Percentiles rank a stretch among this genome's conserved stretches.
phyloP scores from a whole-genome alignment of 2,113 vertebrate species.

The Clarias macrocephalus region DNA sequence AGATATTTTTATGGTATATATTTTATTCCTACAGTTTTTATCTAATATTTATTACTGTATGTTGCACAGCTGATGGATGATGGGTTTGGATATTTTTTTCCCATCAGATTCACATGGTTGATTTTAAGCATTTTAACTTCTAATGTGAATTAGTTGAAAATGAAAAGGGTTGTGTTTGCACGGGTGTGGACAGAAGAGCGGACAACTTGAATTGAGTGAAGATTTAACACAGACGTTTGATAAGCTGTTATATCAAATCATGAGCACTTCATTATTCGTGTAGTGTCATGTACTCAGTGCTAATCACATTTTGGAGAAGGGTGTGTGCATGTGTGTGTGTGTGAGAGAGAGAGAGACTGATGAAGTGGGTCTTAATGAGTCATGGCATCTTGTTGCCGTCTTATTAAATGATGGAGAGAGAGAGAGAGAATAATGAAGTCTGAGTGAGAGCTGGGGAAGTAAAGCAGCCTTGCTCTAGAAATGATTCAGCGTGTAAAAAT shows the following conservation, averaged over 20 bases:
- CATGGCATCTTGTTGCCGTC: background rate
- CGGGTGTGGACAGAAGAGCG: background rate
- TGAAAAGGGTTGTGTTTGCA: background rate
- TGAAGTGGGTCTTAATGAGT: background rate
- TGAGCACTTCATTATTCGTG: background rate
- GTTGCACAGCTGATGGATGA: background rate
- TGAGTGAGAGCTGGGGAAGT: background rate
- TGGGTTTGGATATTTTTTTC: background rate
- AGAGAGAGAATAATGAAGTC: background rate
- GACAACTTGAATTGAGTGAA: background rate
- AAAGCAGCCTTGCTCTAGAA: slow-evolving; percentile 35
- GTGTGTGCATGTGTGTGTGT: slow-evolving; percentile 1
- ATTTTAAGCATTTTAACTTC: background rate
- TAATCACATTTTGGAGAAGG: slow-evolving; percentile 8
- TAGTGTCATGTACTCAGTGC: background rate
- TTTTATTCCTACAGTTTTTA: too few relatives aligned
- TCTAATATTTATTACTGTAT: background rate
- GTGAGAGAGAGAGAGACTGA: background rate
- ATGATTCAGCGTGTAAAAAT: slow-evolving; percentile 26
- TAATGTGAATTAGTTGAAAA: background rate
- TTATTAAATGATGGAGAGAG: background rate
- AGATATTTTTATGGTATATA: background rate
- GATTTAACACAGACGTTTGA: background rate
- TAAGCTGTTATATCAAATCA: background rate
- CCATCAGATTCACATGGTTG: background rate